Conservation (phyloP, 2,888 invertebrate species). For the Sturmia bella region DNA sequence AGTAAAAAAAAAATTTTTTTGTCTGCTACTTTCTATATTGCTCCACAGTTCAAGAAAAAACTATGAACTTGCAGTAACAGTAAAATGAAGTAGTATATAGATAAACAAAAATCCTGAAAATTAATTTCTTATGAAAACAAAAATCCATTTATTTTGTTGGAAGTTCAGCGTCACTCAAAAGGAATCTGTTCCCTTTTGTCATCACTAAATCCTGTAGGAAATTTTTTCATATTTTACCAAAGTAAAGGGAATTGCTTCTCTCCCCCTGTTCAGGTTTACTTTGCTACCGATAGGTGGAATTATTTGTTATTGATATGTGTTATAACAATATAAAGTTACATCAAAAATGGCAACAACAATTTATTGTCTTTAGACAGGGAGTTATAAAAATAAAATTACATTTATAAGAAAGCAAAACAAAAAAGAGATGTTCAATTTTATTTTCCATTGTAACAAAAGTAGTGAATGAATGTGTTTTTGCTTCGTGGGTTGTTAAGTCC, state of each 20-base stretch:
- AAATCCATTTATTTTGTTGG: no score
- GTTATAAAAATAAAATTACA: slow-evolving; percentile 45
- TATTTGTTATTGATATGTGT: slow-evolving; percentile 38
- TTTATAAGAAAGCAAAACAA: slow-evolving; percentile 34
- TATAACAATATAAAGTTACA: slow-evolving; percentile 38
- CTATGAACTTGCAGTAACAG: no score
- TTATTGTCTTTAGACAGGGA: slow-evolving; percentile 51
- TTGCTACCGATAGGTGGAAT: slow-evolving; percentile 1
- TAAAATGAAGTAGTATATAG: no score
- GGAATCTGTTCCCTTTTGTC: neutral
- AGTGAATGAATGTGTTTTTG: slow-evolving; percentile 22
- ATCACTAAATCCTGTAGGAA: neutral
- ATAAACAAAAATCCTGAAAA: no score
- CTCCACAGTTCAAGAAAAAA: no score
- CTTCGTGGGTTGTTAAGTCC: slow-evolving; percentile 30
- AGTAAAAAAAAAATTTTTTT: no score
- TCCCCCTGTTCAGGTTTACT: neutral
- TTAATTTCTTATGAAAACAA: neutral
- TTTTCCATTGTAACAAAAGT: slow-evolving; percentile 11
- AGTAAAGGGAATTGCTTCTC: neutral
- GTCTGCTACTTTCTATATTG: no score
- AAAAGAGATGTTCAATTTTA: slow-evolving; percentile 24
- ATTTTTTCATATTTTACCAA: neutral
- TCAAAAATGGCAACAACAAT: slow-evolving; percentile 39
- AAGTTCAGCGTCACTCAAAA: no score